Percentiles rank a stretch among this genome's conserved stretches.
Conservation (phyloP, 2,797 vertebrate genomes). For the Hoplostethus mediterraneus region DNA sequence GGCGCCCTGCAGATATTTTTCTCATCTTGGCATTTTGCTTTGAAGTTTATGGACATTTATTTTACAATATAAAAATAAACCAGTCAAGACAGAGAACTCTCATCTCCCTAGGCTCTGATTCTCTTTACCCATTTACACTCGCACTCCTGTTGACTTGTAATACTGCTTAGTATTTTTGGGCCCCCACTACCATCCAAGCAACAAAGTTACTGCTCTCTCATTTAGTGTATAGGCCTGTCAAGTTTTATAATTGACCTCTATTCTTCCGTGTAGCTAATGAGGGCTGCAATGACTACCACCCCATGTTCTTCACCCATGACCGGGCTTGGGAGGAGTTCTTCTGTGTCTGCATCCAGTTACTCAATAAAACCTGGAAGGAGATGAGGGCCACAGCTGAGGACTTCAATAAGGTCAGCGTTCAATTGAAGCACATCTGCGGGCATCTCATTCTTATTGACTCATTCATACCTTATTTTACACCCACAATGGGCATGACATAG, state of each 20-base stretch:
- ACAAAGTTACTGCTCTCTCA: not conserved
- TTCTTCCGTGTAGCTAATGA: slow-evolving; percentile 89
- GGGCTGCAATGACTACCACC: slow-evolving; percentile 97
- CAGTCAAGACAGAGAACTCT: no score
- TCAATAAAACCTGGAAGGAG: slow-evolving; percentile 99
- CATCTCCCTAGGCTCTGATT: no score
- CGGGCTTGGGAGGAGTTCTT: slow-evolving; percentile 98
- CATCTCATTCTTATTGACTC: not conserved
- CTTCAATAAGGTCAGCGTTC: slow-evolving; percentile 93
- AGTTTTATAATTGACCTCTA: not conserved
- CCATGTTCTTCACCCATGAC: slow-evolving; percentile 99
- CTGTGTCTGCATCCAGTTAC: slow-evolving; percentile 96
- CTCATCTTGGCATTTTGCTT: no score
- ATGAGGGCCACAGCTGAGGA: slow-evolving; percentile 98
- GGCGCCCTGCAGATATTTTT: no score
- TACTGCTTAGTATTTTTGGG: not conserved
- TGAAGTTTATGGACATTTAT: no score
- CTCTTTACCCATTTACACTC: no score
- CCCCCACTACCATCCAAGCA: not conserved
- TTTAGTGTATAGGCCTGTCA: not conserved
- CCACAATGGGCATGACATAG: no score
- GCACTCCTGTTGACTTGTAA: not conserved
- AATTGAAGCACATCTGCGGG: not conserved
- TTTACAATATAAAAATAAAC: no score
- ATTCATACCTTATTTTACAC: no score